Percentiles rank a stretch among this genome's conserved stretches.
These are phyloP conservation scores for Psix sp. DNA, from an alignment of 1,140 invertebrate genomes.

Conservation along the genomic window DNA sequence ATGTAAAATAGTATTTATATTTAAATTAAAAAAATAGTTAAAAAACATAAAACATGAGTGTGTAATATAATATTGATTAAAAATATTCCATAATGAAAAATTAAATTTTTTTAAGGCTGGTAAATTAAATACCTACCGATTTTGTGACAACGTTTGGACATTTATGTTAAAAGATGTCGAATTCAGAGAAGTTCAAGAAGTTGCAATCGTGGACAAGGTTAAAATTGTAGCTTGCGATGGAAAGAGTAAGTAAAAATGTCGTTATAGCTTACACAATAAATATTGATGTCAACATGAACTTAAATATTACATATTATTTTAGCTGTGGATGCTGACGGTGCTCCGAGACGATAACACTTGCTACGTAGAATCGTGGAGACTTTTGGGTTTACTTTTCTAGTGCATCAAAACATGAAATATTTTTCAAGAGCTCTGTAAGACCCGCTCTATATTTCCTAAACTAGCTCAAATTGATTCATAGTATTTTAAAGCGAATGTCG, in stretches of 20 bases:
- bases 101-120: slow-evolving; percentile 86
- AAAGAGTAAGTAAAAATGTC: slow-evolving; percentile 84
- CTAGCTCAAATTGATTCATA: slow-evolving; percentile 31
- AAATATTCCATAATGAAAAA: no score
- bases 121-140: slow-evolving; percentile 98
- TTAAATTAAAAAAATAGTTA: no score
- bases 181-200: slow-evolving; percentile 96
- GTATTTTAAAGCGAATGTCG: slow-evolving; percentile 31
- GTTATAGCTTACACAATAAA: neutral
- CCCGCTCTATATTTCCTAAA: slow-evolving; percentile 19
- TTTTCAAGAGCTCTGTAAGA: slow-evolving; percentile 29
- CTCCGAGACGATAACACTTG: slow-evolving; percentile 68
- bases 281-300: neutral
- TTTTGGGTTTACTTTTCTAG: neutral
- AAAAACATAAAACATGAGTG: no score
- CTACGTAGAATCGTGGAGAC: neutral
- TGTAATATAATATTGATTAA: no score
- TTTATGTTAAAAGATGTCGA: slow-evolving; percentile 99
- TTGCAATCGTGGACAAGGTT: slow-evolving; percentile 96
- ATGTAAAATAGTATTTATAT: no score
- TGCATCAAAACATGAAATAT: slow-evolving; percentile 14
- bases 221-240: slow-evolving; percentile 99
- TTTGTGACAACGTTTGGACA: slow-evolving; percentile 99
- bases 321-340: slow-evolving; percentile 70
- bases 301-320: slow-evolving; percentile 41